Conservation (phyloP, 2,888 invertebrate genomes). For the Acronicta psi region DNA sequence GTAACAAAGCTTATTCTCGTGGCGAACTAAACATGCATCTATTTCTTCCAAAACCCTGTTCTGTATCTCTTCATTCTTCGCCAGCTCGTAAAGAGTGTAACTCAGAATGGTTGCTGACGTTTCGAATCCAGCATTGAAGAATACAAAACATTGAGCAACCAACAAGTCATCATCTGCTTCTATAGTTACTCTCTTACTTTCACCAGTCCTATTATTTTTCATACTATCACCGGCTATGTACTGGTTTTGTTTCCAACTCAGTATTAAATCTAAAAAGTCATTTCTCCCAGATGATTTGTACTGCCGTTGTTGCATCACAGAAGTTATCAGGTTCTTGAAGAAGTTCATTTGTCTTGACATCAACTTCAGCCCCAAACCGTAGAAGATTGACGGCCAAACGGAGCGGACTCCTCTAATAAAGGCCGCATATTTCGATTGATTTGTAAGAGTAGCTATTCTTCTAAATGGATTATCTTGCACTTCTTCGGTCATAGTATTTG, state of each 20-base stretch:
- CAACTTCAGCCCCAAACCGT: too few species aligned
- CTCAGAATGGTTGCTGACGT: slow-evolving; percentile 51
- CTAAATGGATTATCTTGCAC: too few species aligned
- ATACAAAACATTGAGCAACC: slow-evolving; percentile 51
- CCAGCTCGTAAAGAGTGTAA: slow-evolving; percentile 44
- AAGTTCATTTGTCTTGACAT: too few species aligned
- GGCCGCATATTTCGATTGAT: too few species aligned
- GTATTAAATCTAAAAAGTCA: slow-evolving; percentile 70
- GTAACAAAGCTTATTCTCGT: slow-evolving; percentile 44
- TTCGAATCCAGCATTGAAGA: slow-evolving; percentile 56
- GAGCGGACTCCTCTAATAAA: too few species aligned
- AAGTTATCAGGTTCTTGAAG: slow-evolving; percentile 57
- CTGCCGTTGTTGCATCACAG: slow-evolving; percentile 60
- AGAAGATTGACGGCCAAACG: too few species aligned
- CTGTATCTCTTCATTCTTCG: slow-evolving; percentile 46
- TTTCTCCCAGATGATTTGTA: slow-evolving; percentile 59
- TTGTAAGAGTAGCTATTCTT: too few species aligned
- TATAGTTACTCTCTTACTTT: slow-evolving; percentile 35
- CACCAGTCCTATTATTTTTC: slow-evolving; percentile 47
- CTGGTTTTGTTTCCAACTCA: slow-evolving; percentile 62
- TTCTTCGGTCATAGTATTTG: too few species aligned
- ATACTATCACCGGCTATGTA: slow-evolving; percentile 65
- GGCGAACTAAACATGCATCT: slow-evolving; percentile 32
- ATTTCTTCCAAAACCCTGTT: slow-evolving; percentile 37
- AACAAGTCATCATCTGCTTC: slow-evolving; percentile 43